Base-by-base conservation (phyloP, 2,888 invertebrate species). In the Vesta saturnalis region DNA sequence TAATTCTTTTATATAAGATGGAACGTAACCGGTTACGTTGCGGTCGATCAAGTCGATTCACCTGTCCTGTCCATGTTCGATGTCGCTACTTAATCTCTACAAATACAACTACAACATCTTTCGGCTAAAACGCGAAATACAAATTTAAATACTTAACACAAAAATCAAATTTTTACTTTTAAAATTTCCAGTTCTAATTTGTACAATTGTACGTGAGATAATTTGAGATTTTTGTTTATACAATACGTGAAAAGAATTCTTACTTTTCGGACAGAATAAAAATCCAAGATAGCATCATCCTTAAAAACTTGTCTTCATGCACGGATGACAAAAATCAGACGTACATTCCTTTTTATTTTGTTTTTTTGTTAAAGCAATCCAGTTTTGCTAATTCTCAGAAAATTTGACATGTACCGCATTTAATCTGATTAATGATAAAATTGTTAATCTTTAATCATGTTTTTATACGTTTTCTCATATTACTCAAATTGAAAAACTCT, bases 11-110 rank as follows among this genome's bases (percentile, higher is more conserved):
- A 30, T 30, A 43, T 55, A 39, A 39, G 39, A 39, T 43, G 43
- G 57, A 61, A 65, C 54, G 58, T 43, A 70, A 70, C 70, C 70
- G 70, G 70, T 70, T 70, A 62, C 64, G 54, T 58, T 39, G 59
- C 67, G 64, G 71, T 71, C 71, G 64, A 64, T 58, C 62, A 60
- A 47, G 71, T 71, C 67, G 60, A 68, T 49, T 49, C 47, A 49
- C 47, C 47, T 49, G 47, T 49, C 68, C 67, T 71, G 71, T 71
- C 68, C 62, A 56, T 58, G 52, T 60, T 65, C 58, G 59, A 68
- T 71, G 71, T 64, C 58, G 71, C 71, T 59, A 67, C 67, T 64
- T 68, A 71, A 71, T 70, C 70, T 70, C 55, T 54, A 68, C 67
- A 68, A 71, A 71, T 68, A 64, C 60, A 56, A 58, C 60, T 55